These are phyloP conservation scores for Tretioscincus oriximinensis DNA, from an alignment of 2,113 vertebrate genomes.

Conservation along the genomic window DNA sequence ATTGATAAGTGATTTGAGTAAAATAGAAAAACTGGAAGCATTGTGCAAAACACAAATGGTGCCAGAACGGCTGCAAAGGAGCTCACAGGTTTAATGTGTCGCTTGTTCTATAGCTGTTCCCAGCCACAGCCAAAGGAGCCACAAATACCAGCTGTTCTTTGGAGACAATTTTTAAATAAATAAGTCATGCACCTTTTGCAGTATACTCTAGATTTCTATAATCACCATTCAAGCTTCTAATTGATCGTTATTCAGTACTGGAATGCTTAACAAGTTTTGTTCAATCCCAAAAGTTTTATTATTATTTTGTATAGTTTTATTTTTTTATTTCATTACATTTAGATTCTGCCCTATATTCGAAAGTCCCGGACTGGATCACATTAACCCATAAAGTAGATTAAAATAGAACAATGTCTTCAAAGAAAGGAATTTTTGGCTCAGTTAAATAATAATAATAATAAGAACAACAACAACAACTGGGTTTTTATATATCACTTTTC, in stretches of 20 bases:
- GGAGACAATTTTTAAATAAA: slow-evolving; percentile 21
- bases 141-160: slow-evolving; percentile 64
- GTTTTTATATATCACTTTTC: too few relatives aligned
- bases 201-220: slow-evolving; percentile 28
- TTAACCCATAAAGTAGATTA: too few relatives aligned
- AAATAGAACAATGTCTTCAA: too few relatives aligned
- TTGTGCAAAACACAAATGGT: slow-evolving; percentile 61
- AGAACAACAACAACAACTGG: too few relatives aligned
- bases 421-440: too few relatives aligned
- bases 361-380: too few relatives aligned
- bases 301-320: neutral
- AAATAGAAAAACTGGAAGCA: slow-evolving; percentile 64
- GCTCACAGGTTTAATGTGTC: slow-evolving; percentile 60
- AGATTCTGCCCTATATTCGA: too few relatives aligned
- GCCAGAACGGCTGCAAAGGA: slow-evolving; percentile 54
- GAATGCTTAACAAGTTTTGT: slow-evolving; percentile 37
- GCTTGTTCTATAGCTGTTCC: slow-evolving; percentile 46
- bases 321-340: too few relatives aligned
- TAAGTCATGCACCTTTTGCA: slow-evolving; percentile 18
- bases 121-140: slow-evolving; percentile 35
- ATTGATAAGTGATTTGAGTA: slow-evolving; percentile 69
- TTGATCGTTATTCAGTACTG: slow-evolving; percentile 13
- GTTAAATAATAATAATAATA: too few relatives aligned
- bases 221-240: slow-evolving; percentile 28
- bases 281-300: neutral